Evolutionary conservation across 2,113 vertebrate genomes (phyloP).

Genomic region (Sander vitreus): DNA sequence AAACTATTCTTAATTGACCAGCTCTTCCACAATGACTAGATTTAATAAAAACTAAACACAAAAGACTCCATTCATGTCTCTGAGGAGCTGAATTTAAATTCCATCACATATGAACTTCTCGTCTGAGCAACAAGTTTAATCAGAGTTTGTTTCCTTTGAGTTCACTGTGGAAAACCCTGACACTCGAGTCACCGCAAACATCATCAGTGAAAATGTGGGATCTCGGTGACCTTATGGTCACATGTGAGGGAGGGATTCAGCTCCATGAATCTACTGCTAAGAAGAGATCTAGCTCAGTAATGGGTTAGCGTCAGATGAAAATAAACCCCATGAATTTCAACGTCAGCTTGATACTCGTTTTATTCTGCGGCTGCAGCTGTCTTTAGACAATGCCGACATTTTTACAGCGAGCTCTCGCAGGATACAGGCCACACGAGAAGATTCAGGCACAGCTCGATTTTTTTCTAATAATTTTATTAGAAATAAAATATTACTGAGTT

Average conservation of each 20-base stretch:
- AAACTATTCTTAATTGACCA: constrained; percentile 30
- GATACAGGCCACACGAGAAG: neutral
- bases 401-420: constrained; percentile 5
- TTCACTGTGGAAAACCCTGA: constrained; percentile 71
- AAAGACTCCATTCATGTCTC: constrained; percentile 7
- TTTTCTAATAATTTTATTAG: neutral
- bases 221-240: constrained; percentile 67
- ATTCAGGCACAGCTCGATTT: neutral
- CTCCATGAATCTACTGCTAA: neutral
- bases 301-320: neutral
- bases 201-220: constrained; percentile 71
- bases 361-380: constrained; percentile 8
- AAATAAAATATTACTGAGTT: neutral
- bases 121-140: constrained; percentile 10
- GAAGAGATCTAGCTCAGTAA: neutral
- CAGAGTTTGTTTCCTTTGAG: constrained; percentile 53
- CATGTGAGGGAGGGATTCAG: constrained; percentile 10
- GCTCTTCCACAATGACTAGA: neutral
- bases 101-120: constrained; percentile 25
- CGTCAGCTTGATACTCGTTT: neutral
- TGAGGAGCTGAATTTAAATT: neutral
- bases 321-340: constrained; percentile 26
- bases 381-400: constrained; percentile 11
- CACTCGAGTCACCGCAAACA: constrained; percentile 65
- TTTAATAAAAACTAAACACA: constrained; percentile 27